Base-by-base conservation (phyloP, 2,797 vertebrate species). In the Galago senegalensis region DNA sequence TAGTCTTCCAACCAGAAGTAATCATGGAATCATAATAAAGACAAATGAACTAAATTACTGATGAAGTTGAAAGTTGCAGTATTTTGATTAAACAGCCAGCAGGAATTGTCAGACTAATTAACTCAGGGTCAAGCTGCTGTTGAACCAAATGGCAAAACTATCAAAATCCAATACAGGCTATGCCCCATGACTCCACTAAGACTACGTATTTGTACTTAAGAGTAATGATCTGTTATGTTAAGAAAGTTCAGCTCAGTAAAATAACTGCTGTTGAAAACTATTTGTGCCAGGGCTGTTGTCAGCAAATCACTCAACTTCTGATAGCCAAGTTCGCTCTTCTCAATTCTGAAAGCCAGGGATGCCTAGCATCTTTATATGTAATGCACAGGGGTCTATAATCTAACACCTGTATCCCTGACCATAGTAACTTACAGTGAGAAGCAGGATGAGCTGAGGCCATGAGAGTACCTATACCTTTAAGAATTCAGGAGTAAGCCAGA, bases 41-140 rank as follows among this genome's bases (percentile, higher is more conserved):
- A 98, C 97, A 98, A 98, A 98, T 98, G 98, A 98, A 97, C 95
- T 98, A 97, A 98, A 98, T 98, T 98, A 98, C 97, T 96, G 97
- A 98, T 96, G 97, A 92, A 98, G 97, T 98, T 97, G 97, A 97
- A 98, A 98, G 96, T 98, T 97, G 90, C 96, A 97, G 97, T 97
- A 85, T 98, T 98, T 97, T 98, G 98, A 98, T 98, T 98, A 98
- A 98, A 96, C 98, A 97, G 98, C 98, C 97, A 83, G 95, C 98
- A 96, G 96, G 85, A 92, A 96, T 97, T 97, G 97, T 97, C 97
- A 98, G 97, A 98, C 96, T 98, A 98, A 98, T 97, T 97, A 98
- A 97, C 87, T 98, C 89, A 60, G 87, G 96, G 96, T 95, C 97
- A 95, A 94, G 96, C 80, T 96, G 92, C 93, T 97, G 87, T 89